phyloP scores from a whole-genome alignment of 2,113 vertebrate species.

The Bujurquina vittata region DNA sequence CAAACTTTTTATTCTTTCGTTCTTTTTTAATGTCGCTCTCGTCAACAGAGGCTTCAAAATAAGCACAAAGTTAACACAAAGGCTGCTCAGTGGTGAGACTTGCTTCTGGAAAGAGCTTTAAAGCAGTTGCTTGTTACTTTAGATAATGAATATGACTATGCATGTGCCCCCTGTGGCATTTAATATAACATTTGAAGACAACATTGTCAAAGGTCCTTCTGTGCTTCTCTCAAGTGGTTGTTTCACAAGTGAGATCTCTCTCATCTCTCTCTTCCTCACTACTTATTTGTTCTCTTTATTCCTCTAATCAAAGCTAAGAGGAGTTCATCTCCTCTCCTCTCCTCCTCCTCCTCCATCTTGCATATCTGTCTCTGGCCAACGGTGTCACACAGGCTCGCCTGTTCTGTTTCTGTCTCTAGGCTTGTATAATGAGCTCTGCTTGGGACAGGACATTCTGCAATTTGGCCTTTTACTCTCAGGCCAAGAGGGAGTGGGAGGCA shows the following conservation, averaged over 20 bases:
- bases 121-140: slow-evolving; percentile 7
- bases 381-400: slow-evolving; percentile 63
- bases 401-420: slow-evolving; percentile 55
- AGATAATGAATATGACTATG: not conserved
- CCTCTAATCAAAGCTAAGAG: slow-evolving; percentile 45
- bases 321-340: not conserved
- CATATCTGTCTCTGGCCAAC: slow-evolving; percentile 49
- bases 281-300: slow-evolving; percentile 41
- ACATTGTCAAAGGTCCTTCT: slow-evolving; percentile 20
- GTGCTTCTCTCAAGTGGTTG: slow-evolving; percentile 38
- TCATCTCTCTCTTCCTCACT: slow-evolving; percentile 36
- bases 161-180: not conserved
- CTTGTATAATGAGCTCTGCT: slow-evolving; percentile 66
- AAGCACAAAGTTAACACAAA: not conserved
- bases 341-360: slow-evolving; percentile 23
- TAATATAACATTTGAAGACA: slow-evolving; percentile 23
- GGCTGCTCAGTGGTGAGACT: not conserved
- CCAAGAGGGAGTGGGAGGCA: slow-evolving; percentile 31
- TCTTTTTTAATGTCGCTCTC: not conserved
- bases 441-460: slow-evolving; percentile 49
- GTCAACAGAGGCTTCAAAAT: not conserved
- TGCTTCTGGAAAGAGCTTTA: not conserved
- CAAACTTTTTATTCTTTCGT: not conserved
- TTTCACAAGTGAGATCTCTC: slow-evolving; percentile 56
- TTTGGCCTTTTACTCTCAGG: slow-evolving; percentile 59